Evolutionary conservation across 2,797 vertebrate genomes (phyloP).

Genomic region (Scolopax bukidnonensis): DNA sequence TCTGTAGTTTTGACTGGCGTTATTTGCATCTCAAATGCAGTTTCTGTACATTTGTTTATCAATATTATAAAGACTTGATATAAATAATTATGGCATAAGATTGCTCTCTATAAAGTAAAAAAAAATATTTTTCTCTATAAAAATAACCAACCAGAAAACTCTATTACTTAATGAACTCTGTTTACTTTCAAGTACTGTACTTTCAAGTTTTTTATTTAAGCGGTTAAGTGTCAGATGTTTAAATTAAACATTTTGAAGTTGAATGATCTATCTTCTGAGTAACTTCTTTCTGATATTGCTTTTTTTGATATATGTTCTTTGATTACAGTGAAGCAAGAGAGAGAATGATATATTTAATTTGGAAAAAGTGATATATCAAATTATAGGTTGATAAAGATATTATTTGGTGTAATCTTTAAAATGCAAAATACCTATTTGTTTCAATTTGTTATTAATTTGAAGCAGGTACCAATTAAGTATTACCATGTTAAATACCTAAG

Average conservation of each 20-base stretch:
- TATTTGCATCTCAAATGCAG: neutral
- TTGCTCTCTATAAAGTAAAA: neutral
- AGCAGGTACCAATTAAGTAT: neutral
- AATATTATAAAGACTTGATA: neutral
- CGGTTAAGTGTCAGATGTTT: neutral
- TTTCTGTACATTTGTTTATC: neutral
- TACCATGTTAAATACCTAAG: neutral
- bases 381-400: neutral
- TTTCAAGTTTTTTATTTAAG: neutral
- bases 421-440: neutral
- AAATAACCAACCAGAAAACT: neutral
- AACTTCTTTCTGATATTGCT: neutral
- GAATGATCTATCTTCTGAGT: neutral
- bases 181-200: neutral
- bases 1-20: neutral
- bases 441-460: neutral
- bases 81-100: neutral
- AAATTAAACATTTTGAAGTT: constrained; percentile 13
- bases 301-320: neutral
- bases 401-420: neutral
- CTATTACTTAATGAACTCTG: neutral
- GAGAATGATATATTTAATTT: neutral
- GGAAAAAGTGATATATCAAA: neutral
- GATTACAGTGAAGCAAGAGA: neutral
- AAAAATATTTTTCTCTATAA: neutral